Evolutionary conservation across 1,140 invertebrate genomes (phyloP), one percentile per base, ranked within the genome.

Genomic region (Heliconius nattereri): DNA sequence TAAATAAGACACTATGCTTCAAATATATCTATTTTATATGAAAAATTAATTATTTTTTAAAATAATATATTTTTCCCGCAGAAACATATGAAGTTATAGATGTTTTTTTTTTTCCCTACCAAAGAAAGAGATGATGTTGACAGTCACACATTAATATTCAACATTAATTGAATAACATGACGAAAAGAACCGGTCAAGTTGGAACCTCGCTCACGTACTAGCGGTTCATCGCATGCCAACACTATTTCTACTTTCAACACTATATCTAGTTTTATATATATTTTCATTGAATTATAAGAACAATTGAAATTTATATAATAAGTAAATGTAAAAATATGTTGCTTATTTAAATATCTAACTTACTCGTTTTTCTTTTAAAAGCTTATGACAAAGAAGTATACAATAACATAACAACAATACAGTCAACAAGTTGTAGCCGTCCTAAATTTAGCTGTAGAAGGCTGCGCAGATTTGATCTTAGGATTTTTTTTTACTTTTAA

Each of bases 121-220:
- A 60, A 60, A 60, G n/a, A 60, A 60, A 60, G 9, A 8, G 20
- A 60, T 2, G 20, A 66, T 66, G 9, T 66, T 26, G 23, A 23
- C 26, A 6, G 13, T 66, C 11, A 13, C 60, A 66, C 60, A 66
- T 66, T 66, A 66, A 26, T 29, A 66, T 66, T 66, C 60, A 66
- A n/a, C 26, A 29, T 66, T 66, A 66, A 66, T 66, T 66, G 60
- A 84, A 81, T 73, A 78, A 78, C 66, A 84, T 75, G 74, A 81
- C 74, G 73, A 78, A 81, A 72, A 71, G 73, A 81, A 84, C 82
- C 75, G 83, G 80, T 83, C 71, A 83, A 75, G 66, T 81, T 81
- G 73, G 60, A 76, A 81, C 80, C 76, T 78, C 80, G 37, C 26
- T 83, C 78, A 83, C 81, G 81, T 83, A 77, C 72, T 74, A 78